phyloP scores from a whole-genome alignment of 2,888 invertebrate genomes.

The Odontothrips loti region DNA sequence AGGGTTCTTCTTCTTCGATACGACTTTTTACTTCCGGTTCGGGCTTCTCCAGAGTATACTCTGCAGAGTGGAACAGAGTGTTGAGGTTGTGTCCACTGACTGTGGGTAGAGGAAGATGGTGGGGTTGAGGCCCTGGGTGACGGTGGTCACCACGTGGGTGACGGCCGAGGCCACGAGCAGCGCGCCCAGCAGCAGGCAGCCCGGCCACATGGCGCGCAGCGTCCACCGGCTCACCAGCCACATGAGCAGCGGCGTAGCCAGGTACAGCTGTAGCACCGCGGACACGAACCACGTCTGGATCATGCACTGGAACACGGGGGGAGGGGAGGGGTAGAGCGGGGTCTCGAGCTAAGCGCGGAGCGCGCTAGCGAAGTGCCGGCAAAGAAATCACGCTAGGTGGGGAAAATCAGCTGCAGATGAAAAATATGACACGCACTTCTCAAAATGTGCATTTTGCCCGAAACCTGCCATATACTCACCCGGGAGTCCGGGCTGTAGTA shows the following conservation, averaged over 20 bases:
- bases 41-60: neutral
- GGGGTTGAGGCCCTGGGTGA: neutral
- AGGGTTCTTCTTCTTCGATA: too few relatives aligned
- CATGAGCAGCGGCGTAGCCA: constrained; percentile 1
- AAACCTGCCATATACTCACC: neutral
- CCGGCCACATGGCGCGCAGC: constrained; percentile 1
- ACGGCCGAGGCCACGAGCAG: neutral
- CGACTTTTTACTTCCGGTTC: too few relatives aligned
- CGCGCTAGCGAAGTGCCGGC: too few relatives aligned
- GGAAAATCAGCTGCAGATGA: too few relatives aligned
- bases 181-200: constrained; percentile 11
- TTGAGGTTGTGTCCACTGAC: neutral
- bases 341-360: neutral
- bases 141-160: neutral
- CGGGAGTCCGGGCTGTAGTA: constrained; percentile 28
- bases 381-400: too few relatives aligned
- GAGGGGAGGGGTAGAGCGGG: neutral
- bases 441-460: too few relatives aligned
- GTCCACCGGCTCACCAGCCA: constrained; percentile 19
- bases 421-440: too few relatives aligned
- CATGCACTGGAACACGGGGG: neutral
- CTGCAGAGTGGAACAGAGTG: neutral
- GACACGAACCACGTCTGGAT: neutral
- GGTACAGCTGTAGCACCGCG: neutral
- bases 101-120: neutral